These are phyloP conservation scores for Mamestra brassicae DNA, from an alignment of 2,888 invertebrate species.

Conservation along the genomic window DNA sequence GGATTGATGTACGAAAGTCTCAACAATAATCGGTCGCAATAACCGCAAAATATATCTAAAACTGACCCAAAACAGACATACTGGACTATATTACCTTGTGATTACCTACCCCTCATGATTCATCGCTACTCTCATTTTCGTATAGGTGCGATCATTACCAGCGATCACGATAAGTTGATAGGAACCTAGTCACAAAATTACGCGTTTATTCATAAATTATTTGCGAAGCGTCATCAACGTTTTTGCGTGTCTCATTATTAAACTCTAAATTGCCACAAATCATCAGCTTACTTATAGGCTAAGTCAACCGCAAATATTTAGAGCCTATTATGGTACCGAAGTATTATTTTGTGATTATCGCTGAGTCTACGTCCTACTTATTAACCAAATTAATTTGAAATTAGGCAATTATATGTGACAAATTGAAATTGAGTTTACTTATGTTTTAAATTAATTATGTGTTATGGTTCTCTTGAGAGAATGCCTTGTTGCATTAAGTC, in stretches of 20 bases:
- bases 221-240: slow-evolving; percentile 45
- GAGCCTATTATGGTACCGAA: slow-evolving; percentile 7
- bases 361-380: not conserved
- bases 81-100: not conserved
- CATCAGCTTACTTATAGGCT: slow-evolving; percentile 24
- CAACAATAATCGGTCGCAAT: no score
- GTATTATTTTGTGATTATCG: slow-evolving; percentile 30
- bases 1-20: not conserved
- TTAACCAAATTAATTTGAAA: slow-evolving; percentile 21
- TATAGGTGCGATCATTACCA: slow-evolving; percentile 25
- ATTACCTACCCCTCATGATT: slow-evolving; percentile 9
- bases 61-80: not conserved
- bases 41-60: not conserved
- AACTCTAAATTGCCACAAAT: slow-evolving; percentile 47
- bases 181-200: slow-evolving; percentile 26
- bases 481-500: no score
- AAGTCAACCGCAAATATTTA: slow-evolving; percentile 38
- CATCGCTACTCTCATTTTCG: slow-evolving; percentile 23
- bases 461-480: not conserved
- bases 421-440: not conserved
- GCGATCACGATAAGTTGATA: slow-evolving; percentile 29
- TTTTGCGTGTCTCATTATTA: slow-evolving; percentile 55
- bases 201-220: slow-evolving; percentile 41
- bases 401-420: slow-evolving; percentile 13
- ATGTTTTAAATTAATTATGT: not conserved